phyloP scores from a whole-genome alignment of 2,888 invertebrate genomes.

The Plebejus anna region DNA sequence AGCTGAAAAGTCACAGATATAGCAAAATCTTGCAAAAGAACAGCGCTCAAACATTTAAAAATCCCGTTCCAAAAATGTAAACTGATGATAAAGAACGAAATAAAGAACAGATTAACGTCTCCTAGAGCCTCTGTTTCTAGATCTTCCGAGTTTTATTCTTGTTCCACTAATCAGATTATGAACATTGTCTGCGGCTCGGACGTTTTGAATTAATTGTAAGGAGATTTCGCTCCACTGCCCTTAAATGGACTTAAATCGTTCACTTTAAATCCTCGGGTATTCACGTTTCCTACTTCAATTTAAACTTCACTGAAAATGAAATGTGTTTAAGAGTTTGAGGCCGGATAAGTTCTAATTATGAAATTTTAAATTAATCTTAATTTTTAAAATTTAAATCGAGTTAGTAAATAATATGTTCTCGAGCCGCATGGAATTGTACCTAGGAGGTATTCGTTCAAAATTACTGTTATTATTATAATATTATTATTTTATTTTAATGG shows the following conservation, averaged over 20 bases:
- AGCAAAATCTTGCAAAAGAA: not conserved
- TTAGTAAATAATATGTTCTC: no score
- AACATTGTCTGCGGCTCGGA: slow-evolving; percentile 45
- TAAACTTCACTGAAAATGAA: not conserved
- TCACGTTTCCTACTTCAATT: not conserved
- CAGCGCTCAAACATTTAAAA: not conserved
- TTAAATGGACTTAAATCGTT: slow-evolving; percentile 37
- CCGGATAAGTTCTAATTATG: not conserved
- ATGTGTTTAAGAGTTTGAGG: not conserved
- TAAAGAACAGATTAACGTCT: slow-evolving; percentile 34
- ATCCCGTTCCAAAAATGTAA: not conserved
- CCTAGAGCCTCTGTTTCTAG: slow-evolving; percentile 37
- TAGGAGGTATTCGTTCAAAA: no score
- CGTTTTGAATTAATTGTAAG: slow-evolving; percentile 50
- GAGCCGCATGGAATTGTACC: no score
- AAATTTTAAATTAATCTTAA: not conserved
- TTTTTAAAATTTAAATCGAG: not conserved
- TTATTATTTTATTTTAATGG: no score
- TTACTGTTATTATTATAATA: no score
- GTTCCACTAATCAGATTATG: slow-evolving; percentile 44
- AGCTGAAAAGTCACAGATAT: not conserved
- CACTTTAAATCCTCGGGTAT: slow-evolving; percentile 25
- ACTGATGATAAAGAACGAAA: slow-evolving; percentile 17
- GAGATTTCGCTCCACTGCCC: slow-evolving; percentile 47
- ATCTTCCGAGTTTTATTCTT: slow-evolving; percentile 42